A percentile compares a stretch with the other conserved stretches of the same genome.
Evolutionary conservation across 2,113 vertebrate genomes (phyloP).

Genomic region (Turdus rufiventris): DNA sequence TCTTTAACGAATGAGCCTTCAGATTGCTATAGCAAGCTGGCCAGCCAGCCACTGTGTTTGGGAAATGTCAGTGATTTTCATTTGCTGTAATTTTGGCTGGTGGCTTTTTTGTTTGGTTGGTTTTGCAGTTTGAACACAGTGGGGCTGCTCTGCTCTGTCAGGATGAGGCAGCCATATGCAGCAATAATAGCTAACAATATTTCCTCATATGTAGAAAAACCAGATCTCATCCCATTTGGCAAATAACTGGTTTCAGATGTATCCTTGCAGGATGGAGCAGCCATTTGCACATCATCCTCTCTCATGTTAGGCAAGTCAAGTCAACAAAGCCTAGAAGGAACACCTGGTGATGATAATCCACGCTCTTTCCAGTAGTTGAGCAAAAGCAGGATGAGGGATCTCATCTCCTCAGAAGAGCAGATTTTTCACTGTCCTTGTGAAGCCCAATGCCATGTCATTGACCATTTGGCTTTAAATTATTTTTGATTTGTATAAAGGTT

Average conservation of each 20-base stretch:
- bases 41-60: neutral
- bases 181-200: neutral
- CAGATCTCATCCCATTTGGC: neutral
- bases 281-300: neutral
- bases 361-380: neutral
- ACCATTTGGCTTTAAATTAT: neutral
- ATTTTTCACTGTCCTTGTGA: neutral
- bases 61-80: neutral
- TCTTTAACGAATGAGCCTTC: constrained; percentile 8
- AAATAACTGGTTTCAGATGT: neutral
- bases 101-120: neutral
- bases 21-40: neutral
- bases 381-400: neutral
- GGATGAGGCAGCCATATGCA: neutral
- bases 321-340: neutral
- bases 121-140: neutral
- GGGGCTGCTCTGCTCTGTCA: neutral
- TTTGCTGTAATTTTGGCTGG: neutral
- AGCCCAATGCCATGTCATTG: neutral
- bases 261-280: neutral
- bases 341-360: neutral
- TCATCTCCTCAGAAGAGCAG: neutral
- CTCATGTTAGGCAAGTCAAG: neutral
- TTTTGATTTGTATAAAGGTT: neutral
- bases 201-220: neutral